Evolutionary conservation across 2,797 vertebrate species (phyloP).

Genomic region (Scolopax rusticola): DNA sequence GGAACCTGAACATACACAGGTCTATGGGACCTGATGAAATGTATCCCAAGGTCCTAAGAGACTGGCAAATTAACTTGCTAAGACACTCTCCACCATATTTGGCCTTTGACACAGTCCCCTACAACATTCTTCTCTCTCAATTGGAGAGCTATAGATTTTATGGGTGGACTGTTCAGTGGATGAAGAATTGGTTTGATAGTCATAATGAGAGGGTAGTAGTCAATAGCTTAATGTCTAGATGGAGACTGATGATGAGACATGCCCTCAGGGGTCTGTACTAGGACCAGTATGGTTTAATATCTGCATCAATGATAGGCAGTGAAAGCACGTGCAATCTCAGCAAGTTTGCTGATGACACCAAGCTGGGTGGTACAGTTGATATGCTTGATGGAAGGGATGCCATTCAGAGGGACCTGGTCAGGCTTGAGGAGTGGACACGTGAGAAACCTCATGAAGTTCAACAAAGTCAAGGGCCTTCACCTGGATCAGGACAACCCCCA

Average conservation of each 20-base stretch:
- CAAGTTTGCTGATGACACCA: not conserved
- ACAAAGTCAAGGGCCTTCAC: not conserved
- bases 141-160: not conserved
- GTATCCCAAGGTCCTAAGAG: too few relatives aligned
- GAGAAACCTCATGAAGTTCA: not conserved
- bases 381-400: not conserved
- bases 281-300: not conserved
- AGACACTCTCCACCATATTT: not conserved
- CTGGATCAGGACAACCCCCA: not conserved
- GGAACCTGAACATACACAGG: not conserved
- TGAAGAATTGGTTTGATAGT: not conserved
- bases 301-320: not conserved
- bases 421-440: too few relatives aligned
- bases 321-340: not conserved
- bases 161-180: not conserved
- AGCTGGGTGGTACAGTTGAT: too few relatives aligned
- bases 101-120: not conserved
- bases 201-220: not conserved
- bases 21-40: not conserved
- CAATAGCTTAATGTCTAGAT: too few relatives aligned
- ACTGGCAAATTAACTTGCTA: too few relatives aligned
- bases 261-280: rapidly evolving
- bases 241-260: not conserved
- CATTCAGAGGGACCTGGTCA: not conserved
- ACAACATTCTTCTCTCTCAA: not conserved